A percentile compares a stretch with the other conserved stretches of the same genome.
phyloP scores from a whole-genome alignment of 1,140 invertebrate genomes.

The Leptinotarsa defecta region DNA sequence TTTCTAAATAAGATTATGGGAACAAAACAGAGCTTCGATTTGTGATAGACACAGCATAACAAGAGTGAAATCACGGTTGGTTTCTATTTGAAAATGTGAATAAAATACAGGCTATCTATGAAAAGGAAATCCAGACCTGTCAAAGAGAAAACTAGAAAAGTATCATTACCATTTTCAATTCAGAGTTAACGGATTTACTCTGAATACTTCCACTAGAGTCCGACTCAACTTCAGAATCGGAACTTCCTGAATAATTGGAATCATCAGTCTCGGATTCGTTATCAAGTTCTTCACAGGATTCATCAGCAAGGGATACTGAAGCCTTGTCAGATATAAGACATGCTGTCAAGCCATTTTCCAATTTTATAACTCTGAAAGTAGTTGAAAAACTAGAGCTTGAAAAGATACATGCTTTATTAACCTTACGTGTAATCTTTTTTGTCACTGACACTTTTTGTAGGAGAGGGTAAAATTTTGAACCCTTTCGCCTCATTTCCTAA shows the following conservation, averaged over 20 bases:
- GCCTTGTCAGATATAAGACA: conserved; percentile 67
- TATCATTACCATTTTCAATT: conserved; percentile 24
- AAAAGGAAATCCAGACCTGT: too few relatives aligned
- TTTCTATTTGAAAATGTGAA: too few relatives aligned
- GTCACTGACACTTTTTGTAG: conserved; percentile 64
- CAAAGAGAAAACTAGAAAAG: too few relatives aligned
- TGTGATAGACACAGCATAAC: too few relatives aligned
- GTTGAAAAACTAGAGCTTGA: conserved; percentile 7
- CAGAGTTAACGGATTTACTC: not conserved
- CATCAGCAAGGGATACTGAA: conserved; percentile 40
- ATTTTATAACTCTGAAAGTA: conserved; percentile 63
- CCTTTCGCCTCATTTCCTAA: not conserved
- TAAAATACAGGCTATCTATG: too few relatives aligned
- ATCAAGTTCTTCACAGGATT: conserved; percentile 50
- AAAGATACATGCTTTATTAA: conserved; percentile 9
- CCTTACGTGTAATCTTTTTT: conserved; percentile 63
- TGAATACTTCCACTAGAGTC: conserved; percentile 5
- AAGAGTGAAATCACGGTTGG: too few relatives aligned
- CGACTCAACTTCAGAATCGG: conserved; percentile 44
- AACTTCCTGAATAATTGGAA: conserved; percentile 16
- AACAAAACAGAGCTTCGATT: too few relatives aligned
- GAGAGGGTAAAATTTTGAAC: conserved; percentile 54
- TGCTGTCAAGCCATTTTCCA: conserved; percentile 71
- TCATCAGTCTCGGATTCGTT: conserved; percentile 50
- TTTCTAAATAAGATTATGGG: too few relatives aligned